Evolutionary conservation across 92 coral and sea anemone species (phyloP).

Genomic region (Epizoanthus fatuus): DNA sequence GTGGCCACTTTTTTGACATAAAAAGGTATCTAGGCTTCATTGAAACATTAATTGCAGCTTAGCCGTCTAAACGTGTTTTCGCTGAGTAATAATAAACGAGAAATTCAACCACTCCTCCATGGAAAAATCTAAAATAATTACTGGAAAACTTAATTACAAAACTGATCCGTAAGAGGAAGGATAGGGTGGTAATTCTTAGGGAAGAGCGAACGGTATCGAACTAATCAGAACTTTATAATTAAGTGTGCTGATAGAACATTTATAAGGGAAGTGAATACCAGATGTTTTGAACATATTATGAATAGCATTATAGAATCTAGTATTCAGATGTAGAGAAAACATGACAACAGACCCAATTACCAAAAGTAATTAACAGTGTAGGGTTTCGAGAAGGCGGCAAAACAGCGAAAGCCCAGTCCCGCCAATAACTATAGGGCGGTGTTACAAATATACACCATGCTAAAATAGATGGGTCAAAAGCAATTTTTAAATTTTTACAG

Average conservation of each 20-base stretch:
- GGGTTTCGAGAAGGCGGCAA: slow-evolving; percentile 56
- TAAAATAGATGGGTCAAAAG: slow-evolving; percentile 20
- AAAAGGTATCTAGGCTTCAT: slow-evolving; percentile 23
- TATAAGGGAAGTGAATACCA: slow-evolving; percentile 44
- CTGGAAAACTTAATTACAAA: background rate
- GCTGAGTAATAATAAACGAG: slow-evolving; percentile 23
- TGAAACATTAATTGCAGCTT: slow-evolving; percentile 21
- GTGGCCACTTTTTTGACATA: slow-evolving; percentile 24
- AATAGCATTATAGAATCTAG: slow-evolving; percentile 60
- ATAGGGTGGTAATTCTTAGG: background rate
- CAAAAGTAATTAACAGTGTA: slow-evolving; percentile 61
- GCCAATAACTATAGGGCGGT: slow-evolving; percentile 22
- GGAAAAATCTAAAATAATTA: background rate
- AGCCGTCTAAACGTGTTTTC: slow-evolving; percentile 57
- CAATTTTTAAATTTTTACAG: slow-evolving; percentile 1
- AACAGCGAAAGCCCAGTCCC: background rate
- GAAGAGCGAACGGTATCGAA: background rate
- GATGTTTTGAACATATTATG: slow-evolving; percentile 70
- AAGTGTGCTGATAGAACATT: slow-evolving; percentile 27
- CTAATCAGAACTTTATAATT: slow-evolving; percentile 56
- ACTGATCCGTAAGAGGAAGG: background rate
- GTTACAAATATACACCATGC: background rate
- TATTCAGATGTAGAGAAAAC: slow-evolving; percentile 49
- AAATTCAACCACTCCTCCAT: background rate
- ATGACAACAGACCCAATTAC: slow-evolving; percentile 72